Evolutionary conservation across 2,797 vertebrate species (phyloP).

Genomic region (Heliangelus exortis): DNA sequence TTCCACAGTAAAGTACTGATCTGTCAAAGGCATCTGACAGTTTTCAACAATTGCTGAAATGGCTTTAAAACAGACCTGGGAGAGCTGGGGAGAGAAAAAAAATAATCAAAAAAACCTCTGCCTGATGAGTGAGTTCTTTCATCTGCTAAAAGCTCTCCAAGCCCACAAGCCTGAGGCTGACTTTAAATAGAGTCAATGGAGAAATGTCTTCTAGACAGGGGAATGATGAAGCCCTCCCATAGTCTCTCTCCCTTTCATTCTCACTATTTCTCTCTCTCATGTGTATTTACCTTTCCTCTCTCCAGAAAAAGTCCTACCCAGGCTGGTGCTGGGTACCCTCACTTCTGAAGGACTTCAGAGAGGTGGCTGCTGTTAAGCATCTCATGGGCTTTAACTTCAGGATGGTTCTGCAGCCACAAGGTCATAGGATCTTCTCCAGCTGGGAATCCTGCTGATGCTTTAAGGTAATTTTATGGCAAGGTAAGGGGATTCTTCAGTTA

Average conservation of each 20-base stretch:
- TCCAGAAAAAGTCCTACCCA: not conserved
- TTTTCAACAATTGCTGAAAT: conserved; percentile 74
- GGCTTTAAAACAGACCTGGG: conserved; percentile 72
- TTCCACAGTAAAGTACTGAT: conserved; percentile 74
- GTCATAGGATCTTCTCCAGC: not conserved
- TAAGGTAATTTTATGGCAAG: fast-evolving
- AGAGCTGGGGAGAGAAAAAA: conserved; percentile 34
- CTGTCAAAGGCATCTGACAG: conserved; percentile 76
- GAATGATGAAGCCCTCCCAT: conserved; percentile 43
- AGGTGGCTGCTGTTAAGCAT: not conserved
- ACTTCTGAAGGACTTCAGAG: not conserved
- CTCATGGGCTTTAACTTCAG: not conserved
- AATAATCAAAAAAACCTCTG: conserved; percentile 33
- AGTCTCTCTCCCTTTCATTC: not conserved
- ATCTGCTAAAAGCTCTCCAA: conserved; percentile 61
- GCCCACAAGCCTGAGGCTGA: conserved; percentile 56
- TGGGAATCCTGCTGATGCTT: not conserved
- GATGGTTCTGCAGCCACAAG: not conserved
- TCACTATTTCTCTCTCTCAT: not conserved
- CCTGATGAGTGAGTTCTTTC: conserved; percentile 69
- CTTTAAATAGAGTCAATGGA: conserved; percentile 72
- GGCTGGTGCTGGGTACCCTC: not conserved
- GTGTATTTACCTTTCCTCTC: not conserved
- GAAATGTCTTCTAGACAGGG: conserved; percentile 63
- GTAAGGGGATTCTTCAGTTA: not conserved